Base-by-base conservation (phyloP, 2,797 vertebrate genomes). In the Heterohyrax brucei region DNA sequence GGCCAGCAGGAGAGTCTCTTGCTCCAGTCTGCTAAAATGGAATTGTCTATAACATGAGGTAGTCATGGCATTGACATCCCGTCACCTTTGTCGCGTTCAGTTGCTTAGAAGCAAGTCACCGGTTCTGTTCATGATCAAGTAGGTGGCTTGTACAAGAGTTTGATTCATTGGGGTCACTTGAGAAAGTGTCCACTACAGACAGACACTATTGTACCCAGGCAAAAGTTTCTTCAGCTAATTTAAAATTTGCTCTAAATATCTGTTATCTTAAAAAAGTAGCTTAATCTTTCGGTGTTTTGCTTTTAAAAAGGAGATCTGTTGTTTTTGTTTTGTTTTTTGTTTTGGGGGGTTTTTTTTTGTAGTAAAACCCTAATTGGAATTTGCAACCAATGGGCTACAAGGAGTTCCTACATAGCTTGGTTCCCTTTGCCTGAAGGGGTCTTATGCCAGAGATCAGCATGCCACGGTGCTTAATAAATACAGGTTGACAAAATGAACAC, bases 231-330 rank as follows among this genome's bases (percentile, higher is more conserved):
- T 68, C 68, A 61, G 30, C 76, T 95, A 24, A 56, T 96, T 87
- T 77, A n/a, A 16, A n/a, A 13, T 70, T 70, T 84, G 62, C 50
- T 92, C 56, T 84, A 70, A 91, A 53, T 66, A 82, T 75, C 28
- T 83, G 26, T 77, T 95, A 75, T 80, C 78, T 93, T 89, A 53
- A 50, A 50, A 50, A 83, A 92, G 72, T 53, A 78, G 48, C 64
- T 72, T 81, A 62, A 82, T 76, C 10, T 44, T 92, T 80, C 95
- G 50, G 76, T 62, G 22, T 66, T 93, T 89, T 93, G 39, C 30
- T 92, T 96, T 95, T 79, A 93, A 96, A 93, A 72, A 83, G 59
- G 93, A 91, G 21, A 92, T 30, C 19, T 33, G 10, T 24, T 4
- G 13, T 80, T 70, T 75, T 33, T 72, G 9, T 53, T 53, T 53